phyloP scores from a whole-genome alignment of 2,797 vertebrate species.

The Denticeps clupeoides region DNA sequence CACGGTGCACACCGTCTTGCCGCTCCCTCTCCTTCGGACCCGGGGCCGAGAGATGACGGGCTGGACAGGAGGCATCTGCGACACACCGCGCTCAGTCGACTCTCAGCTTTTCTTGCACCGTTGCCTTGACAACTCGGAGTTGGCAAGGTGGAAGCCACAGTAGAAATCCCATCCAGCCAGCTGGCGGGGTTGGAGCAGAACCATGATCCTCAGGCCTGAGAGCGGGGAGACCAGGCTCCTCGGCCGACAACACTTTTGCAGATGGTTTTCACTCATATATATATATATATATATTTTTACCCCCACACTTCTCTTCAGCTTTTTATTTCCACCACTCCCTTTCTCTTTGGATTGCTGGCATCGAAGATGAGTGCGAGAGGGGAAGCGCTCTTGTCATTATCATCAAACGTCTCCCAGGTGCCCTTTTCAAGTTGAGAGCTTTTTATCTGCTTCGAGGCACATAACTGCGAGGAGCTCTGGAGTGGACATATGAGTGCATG shows the following conservation, averaged over 20 bases:
- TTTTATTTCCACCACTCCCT: neutral
- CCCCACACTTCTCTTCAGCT: neutral
- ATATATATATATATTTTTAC: too few species aligned
- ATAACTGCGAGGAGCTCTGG: slow-evolving; percentile 19
- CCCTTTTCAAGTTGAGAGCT: slow-evolving; percentile 30
- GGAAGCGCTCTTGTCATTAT: slow-evolving; percentile 25
- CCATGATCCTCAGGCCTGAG: slow-evolving; percentile 7
- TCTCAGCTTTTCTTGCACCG: slow-evolving; percentile 2
- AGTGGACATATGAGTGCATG: slow-evolving; percentile 29
- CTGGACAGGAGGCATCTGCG: neutral
- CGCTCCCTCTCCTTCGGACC: too few species aligned
- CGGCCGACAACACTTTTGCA: neutral
- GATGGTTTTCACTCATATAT: neutral
- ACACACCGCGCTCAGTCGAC: slow-evolving; percentile 5
- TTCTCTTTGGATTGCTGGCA: too few species aligned
- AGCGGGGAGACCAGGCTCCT: slow-evolving; percentile 1
- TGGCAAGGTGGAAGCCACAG: slow-evolving; percentile 17
- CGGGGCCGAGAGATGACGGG: neutral
- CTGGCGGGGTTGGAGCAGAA: slow-evolving; percentile 9
- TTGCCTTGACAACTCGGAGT: slow-evolving; percentile 18
- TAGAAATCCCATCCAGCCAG: slow-evolving; percentile 11
- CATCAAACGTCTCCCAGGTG: slow-evolving; percentile 34
- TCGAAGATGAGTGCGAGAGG: too few species aligned
- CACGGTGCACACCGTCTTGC: too few species aligned
- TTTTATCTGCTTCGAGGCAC: slow-evolving; percentile 19